phyloP scores from a whole-genome alignment of 1,140 invertebrate genomes.

The Calliopsis andreniformis region DNA sequence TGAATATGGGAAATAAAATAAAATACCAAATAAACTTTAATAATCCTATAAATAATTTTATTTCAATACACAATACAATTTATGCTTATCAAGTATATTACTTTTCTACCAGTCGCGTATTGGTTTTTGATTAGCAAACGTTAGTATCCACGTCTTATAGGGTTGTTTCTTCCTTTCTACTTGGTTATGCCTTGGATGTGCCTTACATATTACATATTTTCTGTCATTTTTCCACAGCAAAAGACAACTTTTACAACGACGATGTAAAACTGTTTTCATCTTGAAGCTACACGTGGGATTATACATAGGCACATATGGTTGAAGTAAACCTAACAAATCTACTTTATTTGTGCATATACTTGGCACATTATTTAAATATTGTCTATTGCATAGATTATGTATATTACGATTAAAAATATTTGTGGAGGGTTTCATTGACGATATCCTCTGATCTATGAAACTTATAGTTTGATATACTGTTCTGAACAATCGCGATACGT shows the following conservation, averaged over 20 bases:
- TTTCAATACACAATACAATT: slow-evolving; percentile 1
- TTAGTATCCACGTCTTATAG: slow-evolving; percentile 85
- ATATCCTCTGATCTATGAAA: not conserved
- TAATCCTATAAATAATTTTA: not conserved
- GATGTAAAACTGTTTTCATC: slow-evolving; percentile 83
- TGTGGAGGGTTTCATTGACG: not conserved
- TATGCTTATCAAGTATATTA: not conserved
- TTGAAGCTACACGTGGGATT: slow-evolving; percentile 82
- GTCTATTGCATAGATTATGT: slow-evolving; percentile 13
- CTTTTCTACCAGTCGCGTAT: slow-evolving; percentile 82
- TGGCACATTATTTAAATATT: not conserved
- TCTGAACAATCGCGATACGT: slow-evolving; percentile 4
- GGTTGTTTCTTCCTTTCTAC: slow-evolving; percentile 85
- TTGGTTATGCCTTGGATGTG: slow-evolving; percentile 90
- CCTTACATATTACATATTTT: slow-evolving; percentile 88
- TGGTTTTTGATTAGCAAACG: slow-evolving; percentile 85
- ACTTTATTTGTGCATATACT: not conserved
- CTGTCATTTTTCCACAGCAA: slow-evolving; percentile 86
- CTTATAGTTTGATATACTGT: not conserved
- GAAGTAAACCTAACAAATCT: not conserved
- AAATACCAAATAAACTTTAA: not conserved
- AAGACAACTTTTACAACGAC: slow-evolving; percentile 89
- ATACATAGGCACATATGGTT: slow-evolving; percentile 40
- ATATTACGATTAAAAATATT: slow-evolving; percentile 7
- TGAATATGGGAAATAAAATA: not conserved